phyloP scores from a whole-genome alignment of 2,888 invertebrate genomes.

The Synergus itoensis region DNA sequence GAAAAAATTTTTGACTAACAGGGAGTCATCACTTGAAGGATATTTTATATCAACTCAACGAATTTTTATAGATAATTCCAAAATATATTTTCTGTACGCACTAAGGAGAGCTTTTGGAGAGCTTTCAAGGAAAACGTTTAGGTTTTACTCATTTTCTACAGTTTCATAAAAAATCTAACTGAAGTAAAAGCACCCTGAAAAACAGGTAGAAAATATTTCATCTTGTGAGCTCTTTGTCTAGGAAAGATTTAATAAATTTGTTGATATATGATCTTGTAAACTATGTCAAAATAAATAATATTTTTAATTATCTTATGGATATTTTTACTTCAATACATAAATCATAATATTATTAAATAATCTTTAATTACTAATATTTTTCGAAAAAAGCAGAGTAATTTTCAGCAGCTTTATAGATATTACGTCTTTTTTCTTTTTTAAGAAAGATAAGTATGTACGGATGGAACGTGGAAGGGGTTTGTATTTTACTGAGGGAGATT shows the following conservation, averaged over 20 bases:
- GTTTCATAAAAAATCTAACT: constrained; percentile 31
- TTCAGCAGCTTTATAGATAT: not conserved
- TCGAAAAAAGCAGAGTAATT: not conserved
- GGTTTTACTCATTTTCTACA: not conserved
- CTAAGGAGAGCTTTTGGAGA: not conserved
- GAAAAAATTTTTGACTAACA: not conserved
- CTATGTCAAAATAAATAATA: constrained; percentile 25
- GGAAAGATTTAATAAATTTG: constrained; percentile 17
- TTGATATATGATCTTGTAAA: not conserved
- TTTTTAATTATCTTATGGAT: not conserved
- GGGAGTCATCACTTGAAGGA: not conserved
- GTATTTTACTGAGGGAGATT: constrained; percentile 54
- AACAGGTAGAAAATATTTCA: constrained; percentile 1
- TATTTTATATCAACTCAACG: not conserved
- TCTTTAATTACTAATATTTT: not conserved
- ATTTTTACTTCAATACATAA: not conserved
- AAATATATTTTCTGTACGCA: constrained; percentile 11
- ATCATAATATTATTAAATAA: too few species aligned
- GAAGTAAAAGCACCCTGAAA: not conserved
- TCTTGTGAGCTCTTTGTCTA: not conserved
- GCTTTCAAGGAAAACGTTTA: constrained; percentile 24
- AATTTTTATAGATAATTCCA: constrained; percentile 4
- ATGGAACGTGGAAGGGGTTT: not conserved
- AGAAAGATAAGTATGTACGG: not conserved
- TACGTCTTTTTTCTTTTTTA: not conserved